These are phyloP conservation scores for Oceanites oceanicus DNA, from an alignment of 2,113 vertebrate genomes.

Conservation along the genomic window DNA sequence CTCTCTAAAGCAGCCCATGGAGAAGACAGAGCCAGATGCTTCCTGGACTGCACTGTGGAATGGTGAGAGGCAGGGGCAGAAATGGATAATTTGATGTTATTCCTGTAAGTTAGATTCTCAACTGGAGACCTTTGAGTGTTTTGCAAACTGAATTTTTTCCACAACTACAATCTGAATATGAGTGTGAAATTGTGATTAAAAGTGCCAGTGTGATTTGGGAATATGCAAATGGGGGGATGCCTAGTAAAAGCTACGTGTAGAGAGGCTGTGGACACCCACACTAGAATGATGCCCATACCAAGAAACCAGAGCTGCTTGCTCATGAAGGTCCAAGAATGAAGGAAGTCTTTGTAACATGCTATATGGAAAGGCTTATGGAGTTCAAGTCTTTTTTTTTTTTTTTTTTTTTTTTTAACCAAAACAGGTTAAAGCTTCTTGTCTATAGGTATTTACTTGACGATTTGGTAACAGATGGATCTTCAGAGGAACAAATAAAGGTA, in stretches of 20 bases:
- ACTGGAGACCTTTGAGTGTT: neutral
- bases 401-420: accelerated
- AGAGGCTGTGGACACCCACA: accelerated
- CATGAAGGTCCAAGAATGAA: accelerated
- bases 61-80: neutral
- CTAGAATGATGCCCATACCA: accelerated
- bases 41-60: accelerated
- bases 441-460: accelerated
- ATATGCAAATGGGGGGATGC: accelerated
- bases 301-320: accelerated
- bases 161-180: accelerated
- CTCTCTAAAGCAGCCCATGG: accelerated
- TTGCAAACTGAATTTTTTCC: neutral
- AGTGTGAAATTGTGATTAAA: no score
- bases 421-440: accelerated
- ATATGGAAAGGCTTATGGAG: neutral
- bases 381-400: neutral
- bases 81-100: accelerated
- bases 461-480: neutral
- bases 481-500: neutral
- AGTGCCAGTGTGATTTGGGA: neutral
- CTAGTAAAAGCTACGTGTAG: accelerated
- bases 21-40: accelerated
- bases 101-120: neutral
- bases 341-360: no score